Evolutionary conservation across 2,113 vertebrate genomes (phyloP).

Genomic region (Ivindomyrus marchei): DNA sequence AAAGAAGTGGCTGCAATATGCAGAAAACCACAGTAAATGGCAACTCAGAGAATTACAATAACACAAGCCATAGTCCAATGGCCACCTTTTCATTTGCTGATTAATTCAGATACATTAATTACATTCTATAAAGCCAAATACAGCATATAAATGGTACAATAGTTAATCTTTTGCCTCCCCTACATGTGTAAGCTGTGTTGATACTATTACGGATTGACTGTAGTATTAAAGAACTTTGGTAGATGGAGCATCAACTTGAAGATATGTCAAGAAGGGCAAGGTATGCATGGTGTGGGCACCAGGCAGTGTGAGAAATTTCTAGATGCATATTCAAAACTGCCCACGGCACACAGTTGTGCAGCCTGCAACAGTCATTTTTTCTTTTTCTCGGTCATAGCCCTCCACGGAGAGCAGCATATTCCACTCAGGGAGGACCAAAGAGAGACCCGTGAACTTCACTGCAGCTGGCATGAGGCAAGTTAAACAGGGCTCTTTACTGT

Average conservation of each 20-base stretch:
- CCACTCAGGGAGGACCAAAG: conserved; percentile 23
- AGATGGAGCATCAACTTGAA: background rate
- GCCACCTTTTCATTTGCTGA: background rate
- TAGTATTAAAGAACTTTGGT: background rate
- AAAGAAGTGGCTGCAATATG: background rate
- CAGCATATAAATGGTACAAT: background rate
- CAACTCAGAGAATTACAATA: background rate
- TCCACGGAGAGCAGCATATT: conserved; percentile 25
- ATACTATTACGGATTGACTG: background rate
- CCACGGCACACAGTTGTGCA: conserved; percentile 48
- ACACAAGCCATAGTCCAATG: background rate
- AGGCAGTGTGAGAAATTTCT: conserved; percentile 50
- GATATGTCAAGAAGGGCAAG: conserved; percentile 10
- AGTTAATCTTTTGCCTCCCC: background rate
- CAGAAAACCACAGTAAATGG: background rate
- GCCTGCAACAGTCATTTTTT: conserved; percentile 42
- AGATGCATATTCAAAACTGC: conserved; percentile 57
- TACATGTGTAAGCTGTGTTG: background rate
- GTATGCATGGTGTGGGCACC: conserved; percentile 61
- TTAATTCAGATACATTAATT: background rate
- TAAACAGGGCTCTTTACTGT: conserved; percentile 8
- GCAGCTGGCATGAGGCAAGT: conserved; percentile 67
- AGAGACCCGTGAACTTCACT: conserved; percentile 37
- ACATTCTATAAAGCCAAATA: background rate
- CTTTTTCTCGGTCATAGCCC: conserved; percentile 40